Evolutionary conservation across 2,888 invertebrate genomes (phyloP).

Genomic region (Iselma pallidipennis): DNA sequence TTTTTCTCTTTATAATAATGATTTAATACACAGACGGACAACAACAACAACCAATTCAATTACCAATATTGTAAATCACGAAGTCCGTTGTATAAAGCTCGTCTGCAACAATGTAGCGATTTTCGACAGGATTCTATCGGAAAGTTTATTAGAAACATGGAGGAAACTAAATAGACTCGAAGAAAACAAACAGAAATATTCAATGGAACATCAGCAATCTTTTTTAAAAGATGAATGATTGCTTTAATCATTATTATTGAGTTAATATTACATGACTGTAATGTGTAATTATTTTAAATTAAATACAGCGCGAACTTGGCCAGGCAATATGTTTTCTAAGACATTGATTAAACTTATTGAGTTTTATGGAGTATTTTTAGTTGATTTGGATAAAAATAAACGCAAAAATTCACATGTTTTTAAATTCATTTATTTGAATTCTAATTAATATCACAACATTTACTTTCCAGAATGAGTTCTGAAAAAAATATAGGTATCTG

Average conservation of each 20-base stretch:
- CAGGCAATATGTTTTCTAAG: constrained; percentile 5
- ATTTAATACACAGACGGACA: background rate
- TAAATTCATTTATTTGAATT: constrained; percentile 11
- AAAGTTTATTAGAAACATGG: background rate
- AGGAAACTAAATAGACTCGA: background rate
- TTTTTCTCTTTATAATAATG: constrained; percentile 1
- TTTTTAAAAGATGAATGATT: constrained; percentile 21
- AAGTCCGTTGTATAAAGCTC: too few relatives aligned
- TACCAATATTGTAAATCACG: constrained; percentile 2
- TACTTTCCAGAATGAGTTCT: constrained; percentile 7
- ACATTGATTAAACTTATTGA: constrained; percentile 21
- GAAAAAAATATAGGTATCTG: background rate
- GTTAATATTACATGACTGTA: constrained; percentile 14
- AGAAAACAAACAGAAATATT: background rate
- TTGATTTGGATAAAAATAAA: background rate
- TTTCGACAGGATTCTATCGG: background rate
- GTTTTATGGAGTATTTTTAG: background rate
- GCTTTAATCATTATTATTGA: constrained; percentile 23
- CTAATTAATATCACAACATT: constrained; percentile 24
- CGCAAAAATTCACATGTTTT: background rate
- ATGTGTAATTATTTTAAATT: constrained; percentile 24
- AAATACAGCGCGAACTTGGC: constrained; percentile 15
- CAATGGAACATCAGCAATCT: background rate
- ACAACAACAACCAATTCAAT: background rate
- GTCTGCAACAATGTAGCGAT: background rate